Conservation (phyloP, 2,797 vertebrate species). For the Antennarius maculatus region DNA sequence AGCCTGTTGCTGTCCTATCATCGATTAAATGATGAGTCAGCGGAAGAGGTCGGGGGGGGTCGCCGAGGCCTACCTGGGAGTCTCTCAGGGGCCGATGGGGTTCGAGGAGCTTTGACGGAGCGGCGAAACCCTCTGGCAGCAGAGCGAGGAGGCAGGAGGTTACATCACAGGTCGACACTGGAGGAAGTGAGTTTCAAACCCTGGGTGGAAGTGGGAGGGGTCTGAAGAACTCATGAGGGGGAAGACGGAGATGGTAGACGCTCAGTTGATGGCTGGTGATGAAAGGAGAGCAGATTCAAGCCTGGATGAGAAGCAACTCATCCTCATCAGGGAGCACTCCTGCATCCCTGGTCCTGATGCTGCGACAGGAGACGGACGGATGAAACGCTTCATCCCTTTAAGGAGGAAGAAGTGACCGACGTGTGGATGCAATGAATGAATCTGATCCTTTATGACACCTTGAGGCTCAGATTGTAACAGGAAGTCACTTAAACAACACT, state of each 20-base stretch:
- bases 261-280: too few species aligned
- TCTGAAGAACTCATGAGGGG: slow-evolving; percentile 36
- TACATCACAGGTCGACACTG: slow-evolving; percentile 58
- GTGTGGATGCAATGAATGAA: too few species aligned
- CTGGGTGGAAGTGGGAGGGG: slow-evolving; percentile 80
- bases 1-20: not conserved
- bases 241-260: too few species aligned
- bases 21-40: not conserved
- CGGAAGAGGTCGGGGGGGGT: not conserved
- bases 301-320: too few species aligned
- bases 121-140: slow-evolving; percentile 46
- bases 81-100: slow-evolving; percentile 32
- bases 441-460: too few species aligned
- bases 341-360: not conserved
- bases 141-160: slow-evolving; percentile 59
- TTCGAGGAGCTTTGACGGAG: slow-evolving; percentile 45
- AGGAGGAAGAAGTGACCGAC: not conserved
- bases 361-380: not conserved
- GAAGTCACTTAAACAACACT: too few species aligned
- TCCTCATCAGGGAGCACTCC: not conserved
- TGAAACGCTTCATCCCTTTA: not conserved
- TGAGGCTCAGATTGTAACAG: too few species aligned
- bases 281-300: too few species aligned
- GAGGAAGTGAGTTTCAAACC: slow-evolving; percentile 81
- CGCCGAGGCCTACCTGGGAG: slow-evolving; percentile 70